Evolutionary conservation across 2,888 invertebrate genomes (phyloP).

Genomic region (Lepeophtheirus nordmannii): DNA sequence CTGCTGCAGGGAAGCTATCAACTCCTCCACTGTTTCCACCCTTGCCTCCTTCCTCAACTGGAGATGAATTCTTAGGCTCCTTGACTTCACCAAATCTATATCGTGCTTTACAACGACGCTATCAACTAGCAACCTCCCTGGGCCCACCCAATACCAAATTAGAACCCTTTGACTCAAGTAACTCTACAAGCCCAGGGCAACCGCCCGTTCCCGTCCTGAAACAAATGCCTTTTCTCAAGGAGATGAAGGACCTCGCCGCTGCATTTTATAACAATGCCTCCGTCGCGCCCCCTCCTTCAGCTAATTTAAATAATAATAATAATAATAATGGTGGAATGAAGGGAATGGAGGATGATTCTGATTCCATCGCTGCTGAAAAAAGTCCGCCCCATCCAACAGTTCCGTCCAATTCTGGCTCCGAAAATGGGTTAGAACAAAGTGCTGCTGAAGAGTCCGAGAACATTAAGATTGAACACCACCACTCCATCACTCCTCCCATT

Average conservation of each 20-base stretch:
- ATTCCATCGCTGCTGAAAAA: slow-evolving; percentile 5
- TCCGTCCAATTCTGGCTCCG: slow-evolving; percentile 7
- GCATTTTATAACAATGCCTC: not conserved
- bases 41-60: slow-evolving; percentile 4
- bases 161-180: slow-evolving; percentile 10
- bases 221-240: slow-evolving; percentile 24
- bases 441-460: not conserved
- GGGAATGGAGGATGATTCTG: not conserved
- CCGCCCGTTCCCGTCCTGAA: not conserved
- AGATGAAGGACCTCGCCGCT: slow-evolving; percentile 8
- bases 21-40: slow-evolving; percentile 15
- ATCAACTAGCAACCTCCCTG: not conserved
- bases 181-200: no score
- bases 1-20: slow-evolving; percentile 11
- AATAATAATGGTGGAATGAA: not conserved
- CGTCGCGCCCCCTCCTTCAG: not conserved
- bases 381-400: slow-evolving; percentile 10
- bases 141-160: not conserved
- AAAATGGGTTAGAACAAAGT: slow-evolving; percentile 4
- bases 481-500: slow-evolving; percentile 1
- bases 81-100: slow-evolving; percentile 21
- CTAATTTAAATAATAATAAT: slow-evolving; percentile 2
- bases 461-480: not conserved
- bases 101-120: slow-evolving; percentile 20
- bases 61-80: slow-evolving; percentile 6